Evolutionary conservation across 2,888 invertebrate genomes (phyloP).

Genomic region (Coleophora flavipennella): DNA sequence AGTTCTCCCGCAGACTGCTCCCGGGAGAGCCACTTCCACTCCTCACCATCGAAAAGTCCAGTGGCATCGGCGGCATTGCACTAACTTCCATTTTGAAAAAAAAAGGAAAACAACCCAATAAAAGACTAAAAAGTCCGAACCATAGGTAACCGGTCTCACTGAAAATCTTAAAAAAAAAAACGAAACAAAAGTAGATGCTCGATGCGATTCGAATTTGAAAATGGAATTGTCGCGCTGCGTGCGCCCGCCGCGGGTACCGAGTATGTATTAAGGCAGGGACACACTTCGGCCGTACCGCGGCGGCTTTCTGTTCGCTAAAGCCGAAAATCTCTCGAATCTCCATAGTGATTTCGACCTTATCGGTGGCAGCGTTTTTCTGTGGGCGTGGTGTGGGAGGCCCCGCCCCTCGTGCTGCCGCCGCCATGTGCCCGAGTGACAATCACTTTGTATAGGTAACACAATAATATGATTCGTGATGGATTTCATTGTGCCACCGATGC

Average conservation of each 20-base stretch:
- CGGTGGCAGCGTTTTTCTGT: slow-evolving; percentile 36
- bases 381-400: slow-evolving; percentile 52
- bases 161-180: too few species aligned
- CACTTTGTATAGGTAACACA: slow-evolving; percentile 73
- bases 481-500: slow-evolving; percentile 67
- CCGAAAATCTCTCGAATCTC: slow-evolving; percentile 54
- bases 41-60: slow-evolving; percentile 77
- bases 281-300: slow-evolving; percentile 35
- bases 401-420: slow-evolving; percentile 48
- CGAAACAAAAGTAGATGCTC: too few species aligned
- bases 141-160: slow-evolving; percentile 15
- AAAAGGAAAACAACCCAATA: slow-evolving; percentile 20
- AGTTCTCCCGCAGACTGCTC: slow-evolving; percentile 41
- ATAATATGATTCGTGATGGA: slow-evolving; percentile 72
- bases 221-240: slow-evolving; percentile 42
- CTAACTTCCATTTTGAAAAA: slow-evolving; percentile 72
- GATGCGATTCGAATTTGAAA: slow-evolving; percentile 24
- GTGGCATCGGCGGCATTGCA: slow-evolving; percentile 75
- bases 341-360: slow-evolving; percentile 67
- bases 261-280: slow-evolving; percentile 54
- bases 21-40: slow-evolving; percentile 49
- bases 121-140: slow-evolving; percentile 19
- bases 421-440: slow-evolving; percentile 69
- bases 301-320: slow-evolving; percentile 53
- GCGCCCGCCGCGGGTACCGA: slow-evolving; percentile 54